A percentile compares a stretch with the other conserved stretches of the same genome.
These are phyloP conservation scores for Dolomedes plantarius DNA, from an alignment of 2,888 invertebrate species.

Conservation along the genomic window DNA sequence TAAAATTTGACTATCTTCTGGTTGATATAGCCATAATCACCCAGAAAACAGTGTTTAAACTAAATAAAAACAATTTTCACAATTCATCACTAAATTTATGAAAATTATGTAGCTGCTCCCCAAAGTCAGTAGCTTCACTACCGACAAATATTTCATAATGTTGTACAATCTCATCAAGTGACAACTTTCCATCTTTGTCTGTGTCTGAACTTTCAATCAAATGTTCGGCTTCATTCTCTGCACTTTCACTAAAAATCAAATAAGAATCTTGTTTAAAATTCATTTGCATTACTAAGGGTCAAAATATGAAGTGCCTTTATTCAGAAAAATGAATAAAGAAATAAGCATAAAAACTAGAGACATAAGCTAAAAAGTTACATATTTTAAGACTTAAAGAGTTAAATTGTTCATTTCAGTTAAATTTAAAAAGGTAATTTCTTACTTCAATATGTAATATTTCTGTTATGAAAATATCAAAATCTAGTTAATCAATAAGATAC, in stretches of 20 bases:
- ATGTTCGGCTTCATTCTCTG: constrained; percentile 92
- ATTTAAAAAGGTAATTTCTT: no score
- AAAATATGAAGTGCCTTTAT: no score
- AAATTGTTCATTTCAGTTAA: no score
- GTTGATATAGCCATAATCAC: neutral
- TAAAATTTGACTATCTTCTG: no score
- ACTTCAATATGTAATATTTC: no score
- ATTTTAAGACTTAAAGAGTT: no score
- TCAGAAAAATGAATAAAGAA: constrained; percentile 73
- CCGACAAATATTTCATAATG: constrained; percentile 94
- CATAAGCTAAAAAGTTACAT: no score
- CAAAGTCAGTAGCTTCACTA: constrained; percentile 92
- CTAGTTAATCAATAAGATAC: no score
- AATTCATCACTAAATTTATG: constrained; percentile 88
- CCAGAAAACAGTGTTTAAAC: neutral
- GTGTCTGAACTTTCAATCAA: constrained; percentile 90
- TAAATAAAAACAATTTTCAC: constrained; percentile 77
- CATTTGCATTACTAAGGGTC: no score
- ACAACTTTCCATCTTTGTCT: constrained; percentile 86
- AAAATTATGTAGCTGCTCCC: constrained; percentile 88
- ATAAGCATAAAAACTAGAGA: neutral
- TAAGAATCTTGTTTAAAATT: no score
- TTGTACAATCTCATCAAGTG: constrained; percentile 87
- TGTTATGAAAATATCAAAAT: no score
- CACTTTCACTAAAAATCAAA: constrained; percentile 88